phyloP scores from a whole-genome alignment of 1,140 invertebrate species.

The Archivesica marissinica region DNA sequence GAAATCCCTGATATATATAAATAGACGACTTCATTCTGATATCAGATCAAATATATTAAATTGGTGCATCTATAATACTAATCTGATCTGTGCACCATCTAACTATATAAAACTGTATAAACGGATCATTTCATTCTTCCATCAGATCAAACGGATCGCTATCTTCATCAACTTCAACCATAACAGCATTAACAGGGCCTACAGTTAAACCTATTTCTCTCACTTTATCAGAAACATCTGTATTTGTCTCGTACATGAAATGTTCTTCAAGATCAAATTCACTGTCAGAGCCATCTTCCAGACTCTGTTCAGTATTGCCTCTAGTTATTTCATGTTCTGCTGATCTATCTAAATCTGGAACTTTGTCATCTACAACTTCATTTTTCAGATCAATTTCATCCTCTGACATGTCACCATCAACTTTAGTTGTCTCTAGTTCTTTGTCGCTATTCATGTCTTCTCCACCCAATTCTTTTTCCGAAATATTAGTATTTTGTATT shows the following conservation, averaged over 20 bases:
- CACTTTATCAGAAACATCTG: slow-evolving; percentile 32
- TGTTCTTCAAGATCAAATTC: slow-evolving; percentile 53
- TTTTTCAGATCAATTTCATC: background rate
- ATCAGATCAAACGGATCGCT: slow-evolving; percentile 68
- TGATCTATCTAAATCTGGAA: background rate
- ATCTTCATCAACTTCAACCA: slow-evolving; percentile 49
- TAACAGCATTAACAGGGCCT: background rate
- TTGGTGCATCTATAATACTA: no score
- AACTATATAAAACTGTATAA: no score
- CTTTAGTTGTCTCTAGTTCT: no score
- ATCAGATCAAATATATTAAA: no score
- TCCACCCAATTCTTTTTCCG: background rate
- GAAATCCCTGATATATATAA: no score
- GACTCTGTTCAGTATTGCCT: slow-evolving; percentile 40
- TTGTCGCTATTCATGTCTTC: no score
- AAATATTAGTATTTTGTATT: background rate
- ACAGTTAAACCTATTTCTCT: background rate
- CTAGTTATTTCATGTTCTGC: background rate
- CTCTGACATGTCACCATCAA: slow-evolving; percentile 29
- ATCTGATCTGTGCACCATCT: no score
- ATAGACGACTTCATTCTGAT: no score
- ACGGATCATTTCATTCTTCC: slow-evolving; percentile 65
- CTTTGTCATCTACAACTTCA: background rate
- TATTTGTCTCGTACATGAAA: slow-evolving; percentile 53
- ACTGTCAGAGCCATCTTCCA: slow-evolving; percentile 30